Evolutionary conservation across 92 coral and sea anemone species (phyloP), one percentile per base, ranked within the genome.

Genomic region (Palythoa heliodiscus): DNA sequence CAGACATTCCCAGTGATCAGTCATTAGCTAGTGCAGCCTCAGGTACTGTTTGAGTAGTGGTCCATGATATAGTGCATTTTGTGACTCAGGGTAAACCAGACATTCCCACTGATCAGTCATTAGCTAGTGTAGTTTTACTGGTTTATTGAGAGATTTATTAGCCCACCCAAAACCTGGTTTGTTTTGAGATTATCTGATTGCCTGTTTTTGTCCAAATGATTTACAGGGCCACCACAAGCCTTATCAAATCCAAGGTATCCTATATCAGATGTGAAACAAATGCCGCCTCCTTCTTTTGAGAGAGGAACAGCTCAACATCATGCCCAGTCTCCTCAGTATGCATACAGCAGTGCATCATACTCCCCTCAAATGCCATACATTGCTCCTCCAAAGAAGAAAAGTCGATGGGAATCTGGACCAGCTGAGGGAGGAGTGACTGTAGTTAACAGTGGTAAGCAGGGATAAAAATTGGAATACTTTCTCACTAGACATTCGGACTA

Each of bases 381-480:
- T 9, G 84, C 70, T 10, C 87, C 92, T 52, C 72, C 95, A 25
- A 86, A 84, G 39, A 93, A 91, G 71, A 76, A 89, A 83, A 53
- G 79, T 47, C 91, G 95, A 70, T 93, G 94, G 97, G 97, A 91
- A 76, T 91, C 93, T 75, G 93, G 86, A 7, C 83, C 91, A 40
- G 87, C 77, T 76, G 97, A 91, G 25, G 87, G 88, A 47, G 91
- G 82, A 75, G n/a, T 60, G 23, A 17, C 80, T 23, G 52, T 55
- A 13, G 39, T 55, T 23, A 50, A 86, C 71, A 81, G 81, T 88
- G 93, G 93, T 87, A 76, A 84, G 91, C 35, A 29, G 35, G 35
- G 35, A 29, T 29, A 29, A 1, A 29, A 29, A 29, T 29, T 29
- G 35, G 35, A 29, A 29, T 29, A 0, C 0, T 29, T 29, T 29